A percentile compares a stretch with the other conserved stretches of the same genome.
phyloP scores from a whole-genome alignment of 2,797 vertebrate genomes.

The Pteropus rufus region DNA sequence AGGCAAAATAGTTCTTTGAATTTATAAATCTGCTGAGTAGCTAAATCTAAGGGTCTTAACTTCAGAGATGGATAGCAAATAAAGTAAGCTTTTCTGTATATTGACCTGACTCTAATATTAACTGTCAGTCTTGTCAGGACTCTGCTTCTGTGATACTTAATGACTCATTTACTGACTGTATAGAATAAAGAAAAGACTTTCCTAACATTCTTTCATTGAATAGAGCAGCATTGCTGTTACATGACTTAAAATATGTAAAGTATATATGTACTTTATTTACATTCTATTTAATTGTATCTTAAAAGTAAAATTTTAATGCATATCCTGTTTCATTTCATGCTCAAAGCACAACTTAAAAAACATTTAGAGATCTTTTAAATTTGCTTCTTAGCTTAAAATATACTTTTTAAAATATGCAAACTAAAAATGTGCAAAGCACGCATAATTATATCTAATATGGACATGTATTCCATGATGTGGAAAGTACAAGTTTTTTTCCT shows the following conservation, averaged over 20 bases:
- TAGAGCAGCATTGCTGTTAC: conserved; percentile 17
- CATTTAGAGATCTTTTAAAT: conserved; percentile 23
- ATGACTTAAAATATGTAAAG: conserved; percentile 19
- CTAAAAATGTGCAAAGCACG: background rate
- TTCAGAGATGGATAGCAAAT: conserved; percentile 6
- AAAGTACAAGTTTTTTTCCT: background rate
- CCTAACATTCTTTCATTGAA: conserved; percentile 3
- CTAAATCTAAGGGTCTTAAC: background rate
- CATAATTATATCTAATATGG: background rate
- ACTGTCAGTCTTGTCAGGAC: background rate
- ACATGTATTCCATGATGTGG: background rate
- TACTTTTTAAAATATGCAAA: background rate
- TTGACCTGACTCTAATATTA: conserved; percentile 26
- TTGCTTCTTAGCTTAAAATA: conserved; percentile 25
- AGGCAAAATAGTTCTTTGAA: background rate
- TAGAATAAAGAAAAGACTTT: conserved; percentile 1
- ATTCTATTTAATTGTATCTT: conserved; percentile 45
- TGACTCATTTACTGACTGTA: conserved; percentile 5
- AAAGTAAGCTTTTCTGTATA: conserved; percentile 31
- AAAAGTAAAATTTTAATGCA: conserved; percentile 36
- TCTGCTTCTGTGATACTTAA: background rate
- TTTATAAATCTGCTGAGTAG: background rate
- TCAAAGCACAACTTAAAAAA: background rate
- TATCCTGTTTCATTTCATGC: background rate
- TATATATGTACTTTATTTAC: background rate